These are phyloP conservation scores for Cylas formicarius DNA, from an alignment of 1,140 invertebrate species.

Conservation along the genomic window DNA sequence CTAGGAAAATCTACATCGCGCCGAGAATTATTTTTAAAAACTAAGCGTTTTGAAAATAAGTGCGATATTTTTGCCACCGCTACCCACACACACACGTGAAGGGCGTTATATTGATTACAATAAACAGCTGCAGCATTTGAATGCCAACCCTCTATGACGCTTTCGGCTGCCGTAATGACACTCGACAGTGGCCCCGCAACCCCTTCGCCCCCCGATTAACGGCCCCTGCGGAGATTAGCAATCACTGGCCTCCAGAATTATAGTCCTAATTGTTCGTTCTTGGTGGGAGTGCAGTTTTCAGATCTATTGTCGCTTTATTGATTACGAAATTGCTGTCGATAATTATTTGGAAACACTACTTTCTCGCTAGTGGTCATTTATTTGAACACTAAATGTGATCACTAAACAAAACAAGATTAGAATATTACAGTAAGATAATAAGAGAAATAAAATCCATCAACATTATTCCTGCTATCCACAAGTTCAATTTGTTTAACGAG, in stretches of 20 bases:
- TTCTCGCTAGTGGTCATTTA: no score
- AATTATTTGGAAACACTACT: not conserved
- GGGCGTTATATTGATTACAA: conserved; percentile 28
- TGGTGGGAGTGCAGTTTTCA: conserved; percentile 10
- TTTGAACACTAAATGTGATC: no score
- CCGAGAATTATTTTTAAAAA: no score
- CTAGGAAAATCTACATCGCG: no score
- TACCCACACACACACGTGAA: no score
- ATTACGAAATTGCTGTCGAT: not conserved
- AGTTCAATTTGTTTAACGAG: no score
- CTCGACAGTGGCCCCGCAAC: conserved; percentile 22
- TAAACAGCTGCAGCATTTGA: conserved; percentile 30
- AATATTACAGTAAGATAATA: no score
- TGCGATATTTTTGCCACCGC: no score
- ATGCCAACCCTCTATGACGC: conserved; percentile 21
- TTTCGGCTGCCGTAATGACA: conserved; percentile 29
- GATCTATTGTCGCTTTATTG: conserved; percentile 2
- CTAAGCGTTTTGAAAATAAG: no score
- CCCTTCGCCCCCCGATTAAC: conserved; percentile 23
- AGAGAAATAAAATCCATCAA: no score
- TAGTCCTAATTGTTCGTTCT: conserved; percentile 27
- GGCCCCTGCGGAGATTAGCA: conserved; percentile 24
- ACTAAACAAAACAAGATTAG: no score
- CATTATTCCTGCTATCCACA: no score
- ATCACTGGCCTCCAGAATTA: conserved; percentile 19